Percentiles rank a stretch among this genome's conserved stretches.
phyloP scores from a whole-genome alignment of 1,140 invertebrate genomes.

The Dinothrombium tinctorium region DNA sequence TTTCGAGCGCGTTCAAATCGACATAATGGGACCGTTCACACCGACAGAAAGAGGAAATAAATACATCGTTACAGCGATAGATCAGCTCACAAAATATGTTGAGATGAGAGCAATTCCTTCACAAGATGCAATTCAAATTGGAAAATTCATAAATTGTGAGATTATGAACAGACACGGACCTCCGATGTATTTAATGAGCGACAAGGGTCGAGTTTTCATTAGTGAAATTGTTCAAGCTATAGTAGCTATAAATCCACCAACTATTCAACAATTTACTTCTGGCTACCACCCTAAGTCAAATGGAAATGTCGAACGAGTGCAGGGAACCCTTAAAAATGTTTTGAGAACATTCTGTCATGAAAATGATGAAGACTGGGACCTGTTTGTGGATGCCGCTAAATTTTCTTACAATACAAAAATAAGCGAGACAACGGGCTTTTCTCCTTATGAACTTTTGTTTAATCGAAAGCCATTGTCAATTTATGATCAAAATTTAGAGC shows the following conservation, averaged over 20 bases:
- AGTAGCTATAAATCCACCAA: background rate
- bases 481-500: too few species aligned
- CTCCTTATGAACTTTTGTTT: too few species aligned
- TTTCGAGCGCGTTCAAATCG: background rate
- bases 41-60: background rate
- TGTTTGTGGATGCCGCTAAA: too few species aligned
- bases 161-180: background rate
- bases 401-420: too few species aligned
- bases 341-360: background rate
- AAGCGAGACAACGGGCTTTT: too few species aligned
- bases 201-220: background rate
- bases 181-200: background rate
- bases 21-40: background rate
- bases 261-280: background rate
- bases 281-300: background rate
- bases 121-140: background rate
- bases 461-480: too few species aligned
- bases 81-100: background rate
- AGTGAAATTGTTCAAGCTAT: background rate
- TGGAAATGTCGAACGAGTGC: background rate
- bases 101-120: background rate
- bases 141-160: background rate
- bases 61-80: background rate
- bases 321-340: background rate
- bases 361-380: background rate